Evolutionary conservation across 2,113 vertebrate genomes (phyloP).

Genomic region (Salvelinus namaycush): DNA sequence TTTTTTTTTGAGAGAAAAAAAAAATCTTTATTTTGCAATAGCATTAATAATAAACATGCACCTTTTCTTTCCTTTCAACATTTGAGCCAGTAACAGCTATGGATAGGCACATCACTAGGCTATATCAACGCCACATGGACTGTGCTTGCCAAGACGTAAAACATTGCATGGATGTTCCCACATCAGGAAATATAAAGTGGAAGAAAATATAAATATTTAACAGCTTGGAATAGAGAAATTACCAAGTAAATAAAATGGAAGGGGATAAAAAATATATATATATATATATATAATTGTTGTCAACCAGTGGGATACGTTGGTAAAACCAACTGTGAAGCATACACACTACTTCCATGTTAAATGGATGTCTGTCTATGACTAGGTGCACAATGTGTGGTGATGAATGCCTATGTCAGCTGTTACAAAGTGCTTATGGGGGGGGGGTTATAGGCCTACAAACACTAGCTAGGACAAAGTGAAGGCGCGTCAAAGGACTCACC

Average conservation of each 20-base stretch:
- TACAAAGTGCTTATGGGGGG: neutral
- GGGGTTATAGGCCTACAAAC: too few relatives aligned
- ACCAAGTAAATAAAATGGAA: neutral
- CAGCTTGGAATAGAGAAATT: neutral
- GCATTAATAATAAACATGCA: too few relatives aligned
- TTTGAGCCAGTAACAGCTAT: too few relatives aligned
- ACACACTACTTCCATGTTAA: neutral
- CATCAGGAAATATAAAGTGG: neutral
- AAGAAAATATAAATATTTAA: neutral
- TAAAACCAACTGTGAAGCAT: conserved; percentile 18
- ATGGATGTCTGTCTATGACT: neutral
- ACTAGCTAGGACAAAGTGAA: too few relatives aligned
- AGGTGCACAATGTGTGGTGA: conserved; percentile 27
- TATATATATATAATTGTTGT: neutral
- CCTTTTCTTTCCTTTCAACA: too few relatives aligned
- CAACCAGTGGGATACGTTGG: neutral
- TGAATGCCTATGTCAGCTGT: neutral
- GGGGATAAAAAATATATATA: neutral
- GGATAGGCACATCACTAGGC: too few relatives aligned
- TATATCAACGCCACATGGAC: too few relatives aligned
- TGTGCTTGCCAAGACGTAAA: neutral
- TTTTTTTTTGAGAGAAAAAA: too few relatives aligned
- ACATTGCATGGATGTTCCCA: neutral
- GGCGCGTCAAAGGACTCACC: too few relatives aligned
- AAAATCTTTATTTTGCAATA: too few relatives aligned